Percentiles rank a stretch among this genome's conserved stretches.
Evolutionary conservation across 2,113 vertebrate species (phyloP).

Genomic region (Sander vitreus): DNA sequence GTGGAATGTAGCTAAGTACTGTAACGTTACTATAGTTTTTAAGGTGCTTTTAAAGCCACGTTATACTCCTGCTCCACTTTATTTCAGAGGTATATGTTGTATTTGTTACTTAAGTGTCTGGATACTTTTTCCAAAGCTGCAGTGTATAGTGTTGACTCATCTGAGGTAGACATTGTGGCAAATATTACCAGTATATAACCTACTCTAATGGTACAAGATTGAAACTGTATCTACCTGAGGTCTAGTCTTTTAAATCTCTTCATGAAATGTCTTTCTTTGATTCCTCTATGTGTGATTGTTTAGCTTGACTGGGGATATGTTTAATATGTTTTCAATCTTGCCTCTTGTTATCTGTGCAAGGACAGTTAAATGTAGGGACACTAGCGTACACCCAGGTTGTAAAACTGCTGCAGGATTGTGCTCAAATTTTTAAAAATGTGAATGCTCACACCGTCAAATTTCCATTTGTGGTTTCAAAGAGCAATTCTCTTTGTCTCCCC

Average conservation of each 20-base stretch:
- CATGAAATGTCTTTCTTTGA: not conserved
- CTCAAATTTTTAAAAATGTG: not conserved
- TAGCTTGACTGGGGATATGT: not conserved
- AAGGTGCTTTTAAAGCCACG: not conserved
- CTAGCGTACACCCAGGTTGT: not conserved
- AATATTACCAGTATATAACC: no score
- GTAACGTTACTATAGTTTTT: not conserved
- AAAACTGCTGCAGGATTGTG: not conserved
- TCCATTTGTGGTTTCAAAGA: not conserved
- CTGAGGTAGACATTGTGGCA: not conserved
- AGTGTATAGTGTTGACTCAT: not conserved
- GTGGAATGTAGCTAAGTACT: not conserved
- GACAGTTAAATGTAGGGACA: not conserved
- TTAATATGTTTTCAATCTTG: not conserved
- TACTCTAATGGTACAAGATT: not conserved
- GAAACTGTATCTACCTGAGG: not conserved
- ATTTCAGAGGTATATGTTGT: not conserved
- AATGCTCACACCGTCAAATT: not conserved
- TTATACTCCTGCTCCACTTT: not conserved
- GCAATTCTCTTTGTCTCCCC: not conserved
- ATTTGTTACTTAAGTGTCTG: not conserved
- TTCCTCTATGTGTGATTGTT: not conserved
- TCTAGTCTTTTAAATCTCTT: not conserved
- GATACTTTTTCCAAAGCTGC: not conserved
- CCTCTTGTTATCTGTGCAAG: not conserved